Evolutionary conservation across 2,113 vertebrate species (phyloP).

Genomic region (Poeciliopsis occidentalis): DNA sequence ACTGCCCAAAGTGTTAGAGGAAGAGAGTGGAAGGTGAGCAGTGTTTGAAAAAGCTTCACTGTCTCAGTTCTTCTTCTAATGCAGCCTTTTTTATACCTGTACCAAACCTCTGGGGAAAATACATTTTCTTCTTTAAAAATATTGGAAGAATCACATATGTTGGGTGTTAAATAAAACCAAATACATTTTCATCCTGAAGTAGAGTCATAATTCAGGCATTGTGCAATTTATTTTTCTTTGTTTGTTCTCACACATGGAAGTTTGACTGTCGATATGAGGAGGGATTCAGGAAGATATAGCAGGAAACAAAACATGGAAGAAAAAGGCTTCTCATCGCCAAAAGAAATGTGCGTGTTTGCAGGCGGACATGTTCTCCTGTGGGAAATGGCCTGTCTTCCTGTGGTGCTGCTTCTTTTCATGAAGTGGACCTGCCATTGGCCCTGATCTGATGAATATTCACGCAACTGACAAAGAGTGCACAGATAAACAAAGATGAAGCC

Average conservation of each 20-base stretch:
- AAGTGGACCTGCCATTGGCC: slow-evolving; percentile 37
- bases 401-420: slow-evolving; percentile 42
- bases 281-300: not conserved
- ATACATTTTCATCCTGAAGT: not conserved
- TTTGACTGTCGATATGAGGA: not conserved
- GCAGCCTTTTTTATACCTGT: slow-evolving; percentile 20
- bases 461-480: slow-evolving; percentile 55
- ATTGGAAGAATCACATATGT: slow-evolving; percentile 3
- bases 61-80: slow-evolving; percentile 26
- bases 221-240: not conserved
- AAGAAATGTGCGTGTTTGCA: slow-evolving; percentile 29
- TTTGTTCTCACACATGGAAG: not conserved
- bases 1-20: slow-evolving; percentile 36
- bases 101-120: slow-evolving; percentile 9
- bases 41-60: slow-evolving; percentile 51
- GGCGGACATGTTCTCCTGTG: slow-evolving; percentile 45
- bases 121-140: not conserved
- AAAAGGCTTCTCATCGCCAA: not conserved
- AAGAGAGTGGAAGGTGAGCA: slow-evolving; percentile 27
- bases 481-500: slow-evolving; percentile 59
- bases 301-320: not conserved
- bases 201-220: not conserved
- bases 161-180: not conserved
- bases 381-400: slow-evolving; percentile 59
- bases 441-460: slow-evolving; percentile 73